Evolutionary conservation across 1,140 invertebrate genomes (phyloP).

Genomic region (Drosophila kepulauana): DNA sequence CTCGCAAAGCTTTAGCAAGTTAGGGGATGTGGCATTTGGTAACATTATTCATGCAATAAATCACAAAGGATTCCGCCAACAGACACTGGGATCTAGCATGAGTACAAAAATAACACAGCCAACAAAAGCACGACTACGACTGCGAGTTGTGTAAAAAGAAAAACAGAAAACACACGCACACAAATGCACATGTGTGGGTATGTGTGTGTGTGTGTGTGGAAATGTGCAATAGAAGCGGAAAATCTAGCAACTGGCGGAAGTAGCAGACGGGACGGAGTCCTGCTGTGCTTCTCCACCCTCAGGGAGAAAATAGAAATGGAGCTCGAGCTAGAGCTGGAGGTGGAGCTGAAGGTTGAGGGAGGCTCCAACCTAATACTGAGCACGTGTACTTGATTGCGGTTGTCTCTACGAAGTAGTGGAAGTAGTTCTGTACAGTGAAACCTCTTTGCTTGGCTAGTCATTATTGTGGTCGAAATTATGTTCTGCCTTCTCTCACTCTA

Average conservation of each 20-base stretch:
- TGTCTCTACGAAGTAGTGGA: slow-evolving; percentile 3
- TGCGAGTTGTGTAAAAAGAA: neutral
- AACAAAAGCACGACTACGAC: neutral
- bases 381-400: slow-evolving; percentile 12
- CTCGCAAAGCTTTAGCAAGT: slow-evolving; percentile 21
- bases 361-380: slow-evolving; percentile 21
- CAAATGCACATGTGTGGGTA: neutral
- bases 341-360: too few relatives aligned
- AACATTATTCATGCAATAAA: slow-evolving; percentile 49
- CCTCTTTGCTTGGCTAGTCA: slow-evolving; percentile 19
- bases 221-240: slow-evolving; percentile 39
- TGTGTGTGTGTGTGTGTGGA: slow-evolving; percentile 12
- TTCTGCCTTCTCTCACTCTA: neutral
- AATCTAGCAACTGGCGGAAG: slow-evolving; percentile 38
- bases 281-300: slow-evolving; percentile 11
- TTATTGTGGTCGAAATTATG: slow-evolving; percentile 37
- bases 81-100: slow-evolving; percentile 10
- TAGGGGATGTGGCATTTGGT: slow-evolving; percentile 33
- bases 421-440: slow-evolving; percentile 20
- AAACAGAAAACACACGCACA: slow-evolving; percentile 4
- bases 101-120: slow-evolving; percentile 19
- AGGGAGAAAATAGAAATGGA: too few relatives aligned
- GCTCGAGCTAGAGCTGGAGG: neutral
- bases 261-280: slow-evolving; percentile 19
- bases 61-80: slow-evolving; percentile 40